Evolutionary conservation across 2,797 vertebrate genomes (phyloP).

Genomic region (Lutjanus argentimaculatus): DNA sequence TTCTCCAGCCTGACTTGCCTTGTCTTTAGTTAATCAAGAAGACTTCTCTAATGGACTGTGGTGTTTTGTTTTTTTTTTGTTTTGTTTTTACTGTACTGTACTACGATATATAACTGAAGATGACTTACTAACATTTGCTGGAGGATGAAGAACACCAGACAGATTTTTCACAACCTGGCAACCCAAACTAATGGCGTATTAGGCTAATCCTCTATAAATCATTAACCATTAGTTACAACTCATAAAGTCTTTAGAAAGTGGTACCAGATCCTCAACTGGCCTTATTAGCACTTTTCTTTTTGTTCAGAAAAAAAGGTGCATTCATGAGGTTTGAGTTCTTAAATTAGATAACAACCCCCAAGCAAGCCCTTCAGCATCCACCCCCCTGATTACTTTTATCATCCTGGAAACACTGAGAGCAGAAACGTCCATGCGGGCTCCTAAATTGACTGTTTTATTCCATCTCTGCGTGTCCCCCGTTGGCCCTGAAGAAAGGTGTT

Average conservation of each 20-base stretch:
- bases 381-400: constrained; percentile 5
- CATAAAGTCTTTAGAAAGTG: background rate
- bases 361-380: background rate
- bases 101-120: background rate
- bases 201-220: background rate
- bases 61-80: too few species aligned
- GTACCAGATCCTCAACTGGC: background rate
- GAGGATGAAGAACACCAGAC: background rate
- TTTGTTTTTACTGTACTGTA: background rate
- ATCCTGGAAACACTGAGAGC: constrained; percentile 4
- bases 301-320: background rate
- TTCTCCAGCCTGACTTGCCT: background rate
- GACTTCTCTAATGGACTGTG: background rate
- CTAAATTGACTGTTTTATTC: constrained; percentile 8
- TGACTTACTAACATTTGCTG: background rate
- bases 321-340: background rate
- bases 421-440: constrained; percentile 10
- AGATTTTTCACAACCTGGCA: background rate
- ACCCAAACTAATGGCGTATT: background rate
- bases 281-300: background rate
- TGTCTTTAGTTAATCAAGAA: background rate
- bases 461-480: background rate
- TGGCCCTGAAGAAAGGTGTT: constrained; percentile 18
- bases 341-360: background rate
- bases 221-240: background rate